Evolutionary conservation across 2,113 vertebrate species (phyloP).

Genomic region (Manacus vitellinus): DNA sequence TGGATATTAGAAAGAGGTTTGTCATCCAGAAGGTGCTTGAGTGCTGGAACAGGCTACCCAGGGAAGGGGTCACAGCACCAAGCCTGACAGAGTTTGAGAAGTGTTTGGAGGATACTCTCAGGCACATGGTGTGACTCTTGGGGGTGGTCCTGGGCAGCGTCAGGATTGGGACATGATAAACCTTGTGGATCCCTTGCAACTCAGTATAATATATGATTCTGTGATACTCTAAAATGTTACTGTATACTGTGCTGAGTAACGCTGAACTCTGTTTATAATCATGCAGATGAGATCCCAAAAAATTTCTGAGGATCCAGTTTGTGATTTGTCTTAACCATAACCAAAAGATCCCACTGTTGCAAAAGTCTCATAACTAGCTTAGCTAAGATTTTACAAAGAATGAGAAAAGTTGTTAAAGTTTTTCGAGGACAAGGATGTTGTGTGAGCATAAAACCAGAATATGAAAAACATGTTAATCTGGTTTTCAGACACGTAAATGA

Average conservation of each 20-base stretch:
- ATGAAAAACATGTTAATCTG: neutral
- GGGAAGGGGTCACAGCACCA: neutral
- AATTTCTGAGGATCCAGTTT: neutral
- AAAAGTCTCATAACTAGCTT: neutral
- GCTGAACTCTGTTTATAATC: neutral
- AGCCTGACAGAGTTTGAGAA: neutral
- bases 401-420: neutral
- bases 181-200: neutral
- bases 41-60: neutral
- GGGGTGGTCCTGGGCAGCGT: neutral
- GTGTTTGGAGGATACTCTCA: neutral
- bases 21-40: neutral
- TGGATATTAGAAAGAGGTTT: neutral
- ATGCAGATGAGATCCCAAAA: accelerated
- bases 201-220: too few relatives aligned
- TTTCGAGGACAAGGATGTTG: neutral
- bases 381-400: neutral
- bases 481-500: neutral
- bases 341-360: neutral
- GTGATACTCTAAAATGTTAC: neutral
- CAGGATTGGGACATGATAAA: neutral
- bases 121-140: neutral
- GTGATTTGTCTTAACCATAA: neutral
- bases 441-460: neutral
- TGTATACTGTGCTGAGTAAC: neutral